Evolutionary conservation across 2,113 vertebrate genomes (phyloP).

Genomic region (Pholis gunnellus): DNA sequence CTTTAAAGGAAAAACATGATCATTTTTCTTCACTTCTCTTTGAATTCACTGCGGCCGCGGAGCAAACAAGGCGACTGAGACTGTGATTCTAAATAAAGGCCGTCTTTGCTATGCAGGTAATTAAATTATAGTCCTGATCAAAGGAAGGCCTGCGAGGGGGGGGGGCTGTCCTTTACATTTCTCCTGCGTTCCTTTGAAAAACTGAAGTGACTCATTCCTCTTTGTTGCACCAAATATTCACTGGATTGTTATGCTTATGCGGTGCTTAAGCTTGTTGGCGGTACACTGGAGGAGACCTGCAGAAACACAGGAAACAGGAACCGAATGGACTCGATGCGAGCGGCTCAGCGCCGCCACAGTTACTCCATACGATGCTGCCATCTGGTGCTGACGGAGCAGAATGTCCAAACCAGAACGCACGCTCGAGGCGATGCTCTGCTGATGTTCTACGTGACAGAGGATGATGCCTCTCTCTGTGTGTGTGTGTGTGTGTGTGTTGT

Average conservation of each 20-base stretch:
- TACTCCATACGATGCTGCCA: conserved; percentile 67
- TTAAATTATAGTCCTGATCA: conserved; percentile 75
- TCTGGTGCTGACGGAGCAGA: conserved; percentile 48
- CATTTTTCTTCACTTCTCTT: not conserved
- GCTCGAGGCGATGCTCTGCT: not conserved
- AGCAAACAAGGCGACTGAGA: conserved; percentile 20
- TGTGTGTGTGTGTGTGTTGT: conserved; percentile 4
- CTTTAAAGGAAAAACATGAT: not conserved
- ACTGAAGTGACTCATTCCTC: conserved; percentile 64
- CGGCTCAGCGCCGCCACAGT: too few relatives aligned
- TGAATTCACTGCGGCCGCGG: not conserved
- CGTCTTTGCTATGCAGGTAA: conserved; percentile 62
- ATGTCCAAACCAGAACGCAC: not conserved
- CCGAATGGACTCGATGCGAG: fast-evolving
- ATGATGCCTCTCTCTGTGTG: not conserved
- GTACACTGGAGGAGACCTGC: not conserved
- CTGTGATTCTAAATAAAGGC: conserved; percentile 53
- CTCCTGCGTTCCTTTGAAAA: conserved; percentile 67
- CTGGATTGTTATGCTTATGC: conserved; percentile 53
- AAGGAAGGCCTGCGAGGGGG: conserved; percentile 44
- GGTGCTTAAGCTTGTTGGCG: conserved; percentile 43
- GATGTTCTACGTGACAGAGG: not conserved
- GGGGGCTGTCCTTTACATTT: conserved; percentile 21
- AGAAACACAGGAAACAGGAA: not conserved
- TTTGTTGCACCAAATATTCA: conserved; percentile 66